Evolutionary conservation across 2,797 vertebrate genomes (phyloP).

Genomic region (Aphelocoma californica): DNA sequence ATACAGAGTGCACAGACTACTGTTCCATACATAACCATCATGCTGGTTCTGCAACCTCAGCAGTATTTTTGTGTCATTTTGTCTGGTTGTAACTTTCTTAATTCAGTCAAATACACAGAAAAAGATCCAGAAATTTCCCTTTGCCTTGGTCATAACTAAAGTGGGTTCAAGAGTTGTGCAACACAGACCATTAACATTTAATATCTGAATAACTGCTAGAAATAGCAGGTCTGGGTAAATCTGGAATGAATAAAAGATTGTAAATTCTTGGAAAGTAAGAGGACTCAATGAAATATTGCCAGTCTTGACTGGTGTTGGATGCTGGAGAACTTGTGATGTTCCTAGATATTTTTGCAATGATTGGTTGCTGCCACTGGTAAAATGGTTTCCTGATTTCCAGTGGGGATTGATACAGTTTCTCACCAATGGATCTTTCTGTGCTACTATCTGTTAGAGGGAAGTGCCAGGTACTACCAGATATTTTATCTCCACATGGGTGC

Average conservation of each 20-base stretch:
- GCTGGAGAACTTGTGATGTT: background rate
- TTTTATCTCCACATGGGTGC: background rate
- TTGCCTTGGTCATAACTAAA: background rate
- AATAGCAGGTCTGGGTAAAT: background rate
- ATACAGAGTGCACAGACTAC: background rate
- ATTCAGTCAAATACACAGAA: background rate
- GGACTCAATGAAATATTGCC: background rate
- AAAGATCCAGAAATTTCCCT: rapidly evolving
- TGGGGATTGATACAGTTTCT: background rate
- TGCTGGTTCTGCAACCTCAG: background rate
- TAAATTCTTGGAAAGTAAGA: background rate
- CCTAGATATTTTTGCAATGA: background rate
- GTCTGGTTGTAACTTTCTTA: background rate
- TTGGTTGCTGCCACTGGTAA: background rate
- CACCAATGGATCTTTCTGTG: background rate
- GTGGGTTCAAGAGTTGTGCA: background rate
- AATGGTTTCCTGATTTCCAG: background rate
- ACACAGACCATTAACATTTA: background rate
- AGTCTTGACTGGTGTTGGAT: background rate
- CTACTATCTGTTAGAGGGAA: background rate
- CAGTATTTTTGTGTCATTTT: background rate
- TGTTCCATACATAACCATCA: background rate
- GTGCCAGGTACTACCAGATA: background rate
- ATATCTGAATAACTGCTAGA: background rate
- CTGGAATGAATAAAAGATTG: background rate